These are phyloP conservation scores for Lutjanus campechanus DNA, from an alignment of 2,797 vertebrate species.

Conservation along the genomic window DNA sequence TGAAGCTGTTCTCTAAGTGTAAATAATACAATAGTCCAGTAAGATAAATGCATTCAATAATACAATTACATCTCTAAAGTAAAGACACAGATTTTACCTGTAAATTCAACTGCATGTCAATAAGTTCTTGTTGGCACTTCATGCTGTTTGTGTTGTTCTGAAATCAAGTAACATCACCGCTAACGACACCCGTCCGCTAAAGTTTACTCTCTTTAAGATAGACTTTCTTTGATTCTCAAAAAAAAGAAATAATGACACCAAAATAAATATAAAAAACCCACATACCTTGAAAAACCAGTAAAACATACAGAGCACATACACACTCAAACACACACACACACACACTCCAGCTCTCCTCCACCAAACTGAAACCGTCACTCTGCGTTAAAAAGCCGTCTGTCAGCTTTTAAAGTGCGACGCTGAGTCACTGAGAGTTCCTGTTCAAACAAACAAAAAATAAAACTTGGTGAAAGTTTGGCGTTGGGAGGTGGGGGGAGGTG, in stretches of 20 bases:
- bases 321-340: not conserved
- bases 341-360: constrained; percentile 88
- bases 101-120: constrained; percentile 27
- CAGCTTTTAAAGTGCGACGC: constrained; percentile 91
- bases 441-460: constrained; percentile 89
- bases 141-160: constrained; percentile 87
- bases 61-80: constrained; percentile 80
- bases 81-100: constrained; percentile 68
- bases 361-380: constrained; percentile 90
- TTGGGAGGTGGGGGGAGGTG: constrained; percentile 77
- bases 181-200: constrained; percentile 87
- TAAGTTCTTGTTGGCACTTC: constrained; percentile 93
- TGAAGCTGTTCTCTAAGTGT: constrained; percentile 78
- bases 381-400: constrained; percentile 86
- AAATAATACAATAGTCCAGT: constrained; percentile 65
- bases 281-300: constrained; percentile 64
- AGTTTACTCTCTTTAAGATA: constrained; percentile 80
- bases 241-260: constrained; percentile 84
- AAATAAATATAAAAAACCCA: constrained; percentile 93
- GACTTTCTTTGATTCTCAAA: constrained; percentile 71
- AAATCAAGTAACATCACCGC: constrained; percentile 90
- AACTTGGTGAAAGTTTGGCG: constrained; percentile 93
- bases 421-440: constrained; percentile 90
- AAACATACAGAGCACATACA: constrained; percentile 28
- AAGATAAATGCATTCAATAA: constrained; percentile 80